Conservation (phyloP, 2,113 vertebrate genomes). For the Pygoscelis adeliae region DNA sequence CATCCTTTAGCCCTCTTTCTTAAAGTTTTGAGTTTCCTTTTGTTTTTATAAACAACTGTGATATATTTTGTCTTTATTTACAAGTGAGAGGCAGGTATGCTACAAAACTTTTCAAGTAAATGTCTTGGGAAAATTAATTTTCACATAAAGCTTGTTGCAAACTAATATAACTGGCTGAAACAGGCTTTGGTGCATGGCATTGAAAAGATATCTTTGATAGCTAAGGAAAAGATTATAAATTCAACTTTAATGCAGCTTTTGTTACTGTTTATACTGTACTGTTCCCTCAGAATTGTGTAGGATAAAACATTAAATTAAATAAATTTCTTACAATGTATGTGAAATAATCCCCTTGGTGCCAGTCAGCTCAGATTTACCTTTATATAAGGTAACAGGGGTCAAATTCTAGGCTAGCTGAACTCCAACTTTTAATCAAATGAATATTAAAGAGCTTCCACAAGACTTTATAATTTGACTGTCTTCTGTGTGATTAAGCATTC, state of each 20-base stretch:
- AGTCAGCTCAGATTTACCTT: background rate
- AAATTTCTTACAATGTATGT: background rate
- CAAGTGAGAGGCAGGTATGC: background rate
- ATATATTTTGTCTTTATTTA: background rate
- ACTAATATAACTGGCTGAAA: background rate
- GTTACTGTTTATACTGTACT: background rate
- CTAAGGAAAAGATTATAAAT: background rate
- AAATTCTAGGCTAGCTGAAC: background rate
- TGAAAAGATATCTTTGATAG: background rate
- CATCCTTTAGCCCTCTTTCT: background rate
- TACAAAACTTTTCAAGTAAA: background rate
- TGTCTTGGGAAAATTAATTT: background rate
- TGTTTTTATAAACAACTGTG: background rate
- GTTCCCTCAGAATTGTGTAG: background rate
- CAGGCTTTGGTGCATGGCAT: background rate
- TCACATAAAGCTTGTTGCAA: background rate
- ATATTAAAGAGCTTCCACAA: conserved; percentile 26
- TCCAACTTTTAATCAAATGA: conserved; percentile 38
- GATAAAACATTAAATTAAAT: background rate
- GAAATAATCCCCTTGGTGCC: background rate
- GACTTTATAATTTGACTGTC: background rate
- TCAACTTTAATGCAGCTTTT: background rate
- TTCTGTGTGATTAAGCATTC: conserved; percentile 18
- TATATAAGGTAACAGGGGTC: background rate
- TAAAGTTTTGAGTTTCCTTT: background rate